Conservation (phyloP, 2,113 vertebrate genomes). For the Trematomus loennbergii region DNA sequence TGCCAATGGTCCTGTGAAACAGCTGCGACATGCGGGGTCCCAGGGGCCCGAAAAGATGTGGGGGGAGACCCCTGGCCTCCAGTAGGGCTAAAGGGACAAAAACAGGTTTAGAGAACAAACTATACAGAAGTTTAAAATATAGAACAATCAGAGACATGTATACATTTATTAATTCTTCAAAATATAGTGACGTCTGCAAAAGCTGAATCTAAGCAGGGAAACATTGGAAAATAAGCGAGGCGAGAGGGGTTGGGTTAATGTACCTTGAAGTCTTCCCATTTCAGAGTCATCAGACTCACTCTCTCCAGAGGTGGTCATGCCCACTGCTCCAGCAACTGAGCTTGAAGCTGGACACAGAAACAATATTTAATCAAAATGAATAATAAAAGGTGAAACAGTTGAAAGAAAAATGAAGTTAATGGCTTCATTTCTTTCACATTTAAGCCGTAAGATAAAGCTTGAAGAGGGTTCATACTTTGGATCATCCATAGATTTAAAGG, state of each 20-base stretch:
- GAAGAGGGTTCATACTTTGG: not conserved
- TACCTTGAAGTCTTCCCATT: constrained; percentile 99
- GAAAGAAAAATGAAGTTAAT: not conserved
- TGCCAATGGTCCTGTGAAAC: constrained; percentile 99
- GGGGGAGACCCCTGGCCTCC: constrained; percentile 98
- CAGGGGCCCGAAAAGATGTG: constrained; percentile 98
- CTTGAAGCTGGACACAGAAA: constrained; percentile 89
- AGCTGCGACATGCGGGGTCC: constrained; percentile 99
- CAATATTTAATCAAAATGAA: not conserved
- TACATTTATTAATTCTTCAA: not conserved
- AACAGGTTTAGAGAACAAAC: constrained; percentile 12
- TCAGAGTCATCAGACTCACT: constrained; percentile 99
- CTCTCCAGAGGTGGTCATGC: constrained; percentile 99
- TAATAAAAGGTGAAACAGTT: not conserved
- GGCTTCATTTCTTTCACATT: not conserved
- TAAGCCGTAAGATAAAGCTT: not conserved
- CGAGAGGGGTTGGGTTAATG: not conserved
- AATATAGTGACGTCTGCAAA: not conserved
- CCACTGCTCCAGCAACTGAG: constrained; percentile 97
- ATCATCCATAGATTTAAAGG: not conserved
- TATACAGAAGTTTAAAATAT: not conserved
- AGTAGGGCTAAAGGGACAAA: constrained; percentile 87
- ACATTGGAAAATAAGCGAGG: not conserved
- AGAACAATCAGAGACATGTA: no score
- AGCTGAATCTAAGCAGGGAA: not conserved